phyloP scores from a whole-genome alignment of 2,797 vertebrate genomes.

The Urophycis tenuis region DNA sequence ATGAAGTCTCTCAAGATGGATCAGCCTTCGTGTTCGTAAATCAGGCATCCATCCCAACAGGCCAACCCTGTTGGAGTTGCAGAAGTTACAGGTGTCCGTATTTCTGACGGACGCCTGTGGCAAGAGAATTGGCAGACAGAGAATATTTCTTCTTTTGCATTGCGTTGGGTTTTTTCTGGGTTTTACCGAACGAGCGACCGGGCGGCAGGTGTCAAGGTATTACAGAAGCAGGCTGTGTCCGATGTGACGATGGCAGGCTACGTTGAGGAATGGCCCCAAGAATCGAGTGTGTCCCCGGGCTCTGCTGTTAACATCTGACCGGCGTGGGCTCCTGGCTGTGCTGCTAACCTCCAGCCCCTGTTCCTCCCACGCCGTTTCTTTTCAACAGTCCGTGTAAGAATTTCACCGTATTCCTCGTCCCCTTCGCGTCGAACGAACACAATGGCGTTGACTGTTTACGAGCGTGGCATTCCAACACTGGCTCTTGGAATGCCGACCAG shows the following conservation, averaged over 20 bases:
- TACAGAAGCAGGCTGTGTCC: constrained; percentile 17
- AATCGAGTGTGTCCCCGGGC: background rate
- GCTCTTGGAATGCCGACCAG: constrained; percentile 39
- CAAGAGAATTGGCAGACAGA: background rate
- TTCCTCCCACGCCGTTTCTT: background rate
- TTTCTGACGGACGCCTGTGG: constrained; percentile 11
- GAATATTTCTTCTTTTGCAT: background rate
- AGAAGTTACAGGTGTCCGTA: constrained; percentile 34
- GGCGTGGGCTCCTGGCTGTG: background rate
- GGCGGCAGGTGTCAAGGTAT: constrained; percentile 30
- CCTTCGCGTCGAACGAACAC: constrained; percentile 15
- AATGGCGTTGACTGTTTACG: constrained; percentile 7
- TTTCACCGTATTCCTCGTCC: constrained; percentile 20
- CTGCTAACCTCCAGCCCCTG: background rate
- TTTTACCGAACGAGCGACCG: constrained; percentile 17
- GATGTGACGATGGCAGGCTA: background rate
- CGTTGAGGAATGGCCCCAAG: background rate
- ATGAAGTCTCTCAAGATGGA: background rate
- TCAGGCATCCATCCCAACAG: background rate
- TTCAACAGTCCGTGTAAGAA: constrained; percentile 8
- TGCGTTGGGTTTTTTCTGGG: constrained; percentile 8
- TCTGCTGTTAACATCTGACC: background rate
- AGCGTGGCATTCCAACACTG: constrained; percentile 24
- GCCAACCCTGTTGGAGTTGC: background rate
- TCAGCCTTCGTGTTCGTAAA: background rate